Evolutionary conservation across 1,140 invertebrate species (phyloP), one percentile per base, ranked within the genome.

Genomic region (Zaprionus lachaisei): DNA sequence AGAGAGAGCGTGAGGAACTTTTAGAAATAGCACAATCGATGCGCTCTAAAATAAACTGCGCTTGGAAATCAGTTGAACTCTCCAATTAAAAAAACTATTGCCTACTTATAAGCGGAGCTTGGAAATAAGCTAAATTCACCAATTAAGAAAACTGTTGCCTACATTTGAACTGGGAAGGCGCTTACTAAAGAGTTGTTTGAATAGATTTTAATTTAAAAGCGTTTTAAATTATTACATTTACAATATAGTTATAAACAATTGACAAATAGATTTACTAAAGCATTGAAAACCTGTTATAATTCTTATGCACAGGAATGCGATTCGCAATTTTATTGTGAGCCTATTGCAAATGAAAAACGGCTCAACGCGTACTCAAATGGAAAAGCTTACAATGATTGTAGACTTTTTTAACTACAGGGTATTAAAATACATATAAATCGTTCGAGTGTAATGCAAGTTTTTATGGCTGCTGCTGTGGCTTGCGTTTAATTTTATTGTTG

Each of bases 391-490:
- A 17, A 5, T 4, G 7, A 51, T 51, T 51, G 47, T 24, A 24
- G 22, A 51, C 20, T 12, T 51, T 63, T 47, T 63, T 47, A 22
- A 47, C 28, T 58, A 20, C 14, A 58, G 38, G 55, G 69, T 76
- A 72, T 76, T 72, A 55, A 44, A 41, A 56, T 56, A 56, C 24
- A 72, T 57, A 51, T 66, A 66, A 66, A 64, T 58, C 22, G 68
- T 31, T 68, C 41, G 47, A 73, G 44, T 66, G 74, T 66, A 77
- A 71, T 75, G 68, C 44, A 72, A 47, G 67, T 64, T 61, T 66
- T 66, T 70, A 63, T 70, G 60, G 26, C 55, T 28, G 41, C 37
- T 61, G 61, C 66, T 71, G 55, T 37, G 56, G 72, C 37, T 63
- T 63, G 47, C 47, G 28, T 57, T 63, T 75, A 49, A 70, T 75